Evolutionary conservation across 2,797 vertebrate genomes (phyloP).

Genomic region (Hypotaenidia okinawae): DNA sequence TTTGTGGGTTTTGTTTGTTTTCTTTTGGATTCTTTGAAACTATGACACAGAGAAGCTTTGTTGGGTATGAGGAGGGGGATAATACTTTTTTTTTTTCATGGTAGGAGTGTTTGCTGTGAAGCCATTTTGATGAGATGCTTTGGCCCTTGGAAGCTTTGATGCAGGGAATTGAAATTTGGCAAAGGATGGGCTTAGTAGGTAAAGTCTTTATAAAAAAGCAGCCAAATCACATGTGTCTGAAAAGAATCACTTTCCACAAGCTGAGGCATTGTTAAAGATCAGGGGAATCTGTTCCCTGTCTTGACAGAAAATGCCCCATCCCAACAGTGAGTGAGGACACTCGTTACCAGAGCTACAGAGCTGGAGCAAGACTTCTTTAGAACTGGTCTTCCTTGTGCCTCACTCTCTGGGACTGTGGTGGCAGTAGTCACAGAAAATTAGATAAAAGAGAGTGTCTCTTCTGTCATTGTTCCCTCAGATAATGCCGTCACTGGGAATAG

Average conservation of each 20-base stretch:
- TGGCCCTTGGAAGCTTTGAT: neutral
- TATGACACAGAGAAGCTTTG: neutral
- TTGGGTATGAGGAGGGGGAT: neutral
- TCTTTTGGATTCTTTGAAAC: neutral
- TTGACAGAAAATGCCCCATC: neutral
- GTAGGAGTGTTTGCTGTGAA: neutral
- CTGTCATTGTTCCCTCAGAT: neutral
- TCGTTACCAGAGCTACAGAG: neutral
- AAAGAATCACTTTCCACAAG: neutral
- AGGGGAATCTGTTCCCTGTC: neutral
- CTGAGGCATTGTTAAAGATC: neutral
- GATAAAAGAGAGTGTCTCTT: neutral
- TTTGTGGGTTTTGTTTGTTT: neutral
- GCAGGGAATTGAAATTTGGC: neutral
- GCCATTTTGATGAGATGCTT: neutral
- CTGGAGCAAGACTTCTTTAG: neutral
- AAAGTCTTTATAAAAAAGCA: neutral
- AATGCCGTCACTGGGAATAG: neutral
- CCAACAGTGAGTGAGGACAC: neutral
- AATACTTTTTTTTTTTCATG: neutral
- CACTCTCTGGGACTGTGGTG: neutral
- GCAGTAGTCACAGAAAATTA: neutral
- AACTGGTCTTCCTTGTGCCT: neutral
- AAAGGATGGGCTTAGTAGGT: neutral
- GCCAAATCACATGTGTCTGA: neutral